Evolutionary conservation across 1,140 invertebrate genomes (phyloP).

Genomic region (Drosophila pseudoobscura): DNA sequence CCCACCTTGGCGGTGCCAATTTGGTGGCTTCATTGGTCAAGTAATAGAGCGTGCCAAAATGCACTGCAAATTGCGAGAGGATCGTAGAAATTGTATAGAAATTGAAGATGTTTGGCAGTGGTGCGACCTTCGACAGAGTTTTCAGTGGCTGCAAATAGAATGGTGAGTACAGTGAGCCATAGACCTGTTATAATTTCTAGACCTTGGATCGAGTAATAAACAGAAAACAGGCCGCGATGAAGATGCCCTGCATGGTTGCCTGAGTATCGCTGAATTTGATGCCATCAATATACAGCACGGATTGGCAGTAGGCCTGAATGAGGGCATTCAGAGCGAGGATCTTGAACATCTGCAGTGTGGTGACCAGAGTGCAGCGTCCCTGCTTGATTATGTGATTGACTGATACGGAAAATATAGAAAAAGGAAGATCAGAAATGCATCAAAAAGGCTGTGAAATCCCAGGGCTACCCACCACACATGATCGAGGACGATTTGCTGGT

Average conservation of each 20-base stretch:
- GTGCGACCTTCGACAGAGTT: constrained; percentile 95
- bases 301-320: constrained; percentile 98
- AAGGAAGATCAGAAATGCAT: background rate
- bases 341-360: constrained; percentile 99
- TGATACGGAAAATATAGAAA: constrained; percentile 83
- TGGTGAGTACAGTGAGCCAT: background rate
- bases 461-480: constrained; percentile 87
- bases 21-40: constrained; percentile 91
- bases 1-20: constrained; percentile 87
- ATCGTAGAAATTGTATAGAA: constrained; percentile 98
- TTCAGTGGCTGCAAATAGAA: constrained; percentile 92
- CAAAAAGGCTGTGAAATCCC: background rate
- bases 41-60: constrained; percentile 96
- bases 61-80: constrained; percentile 96
- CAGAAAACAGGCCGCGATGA: constrained; percentile 97
- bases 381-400: constrained; percentile 99
- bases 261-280: constrained; percentile 99
- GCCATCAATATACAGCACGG: constrained; percentile 98
- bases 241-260: constrained; percentile 96
- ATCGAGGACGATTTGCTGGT: constrained; percentile 99
- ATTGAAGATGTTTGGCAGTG: constrained; percentile 99
- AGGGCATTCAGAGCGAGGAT: constrained; percentile 99
- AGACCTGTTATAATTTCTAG: background rate
- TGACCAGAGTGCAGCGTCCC: constrained; percentile 98
- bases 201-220: constrained; percentile 99